A percentile compares a stretch with the other conserved stretches of the same genome.
These are phyloP conservation scores for Dynastes tityus DNA, from an alignment of 2,888 invertebrate genomes.

Conservation along the genomic window DNA sequence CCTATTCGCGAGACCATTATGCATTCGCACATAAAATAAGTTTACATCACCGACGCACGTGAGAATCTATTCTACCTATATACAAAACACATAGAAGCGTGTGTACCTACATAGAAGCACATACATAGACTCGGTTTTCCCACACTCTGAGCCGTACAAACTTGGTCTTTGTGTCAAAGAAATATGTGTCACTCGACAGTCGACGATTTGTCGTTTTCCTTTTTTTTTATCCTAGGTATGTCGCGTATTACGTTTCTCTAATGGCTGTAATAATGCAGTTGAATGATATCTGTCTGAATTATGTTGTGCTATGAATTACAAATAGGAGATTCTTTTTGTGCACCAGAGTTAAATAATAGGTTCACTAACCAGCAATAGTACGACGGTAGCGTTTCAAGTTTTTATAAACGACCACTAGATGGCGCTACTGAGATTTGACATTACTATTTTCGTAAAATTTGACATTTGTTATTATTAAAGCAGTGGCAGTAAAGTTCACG, in stretches of 20 bases:
- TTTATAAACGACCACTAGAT: too few relatives aligned
- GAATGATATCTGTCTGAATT: background rate
- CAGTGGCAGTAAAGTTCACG: too few relatives aligned
- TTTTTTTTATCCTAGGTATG: constrained; percentile 33
- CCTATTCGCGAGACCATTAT: constrained; percentile 20
- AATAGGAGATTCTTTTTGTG: background rate
- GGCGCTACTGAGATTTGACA: too few relatives aligned
- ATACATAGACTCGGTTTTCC: constrained; percentile 25
- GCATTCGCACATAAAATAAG: constrained; percentile 29
- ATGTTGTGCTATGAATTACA: constrained; percentile 2
- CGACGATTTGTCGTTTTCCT: constrained; percentile 5
- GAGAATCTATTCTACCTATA: constrained; percentile 1
- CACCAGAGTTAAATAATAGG: constrained; percentile 16
- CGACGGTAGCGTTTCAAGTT: too few relatives aligned
- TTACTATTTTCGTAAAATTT: too few relatives aligned
- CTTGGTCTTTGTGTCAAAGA: constrained; percentile 39
- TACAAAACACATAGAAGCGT: background rate
- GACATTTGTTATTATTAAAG: too few relatives aligned
- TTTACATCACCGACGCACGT: constrained; percentile 28
- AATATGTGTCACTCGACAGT: constrained; percentile 34
- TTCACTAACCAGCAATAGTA: background rate
- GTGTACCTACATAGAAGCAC: background rate
- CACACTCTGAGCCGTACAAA: background rate
- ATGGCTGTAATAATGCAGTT: constrained; percentile 1
- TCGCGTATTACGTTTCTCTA: constrained; percentile 1